Evolutionary conservation across 2,888 invertebrate genomes (phyloP).

Genomic region (Dryocosmus kuriphilus): DNA sequence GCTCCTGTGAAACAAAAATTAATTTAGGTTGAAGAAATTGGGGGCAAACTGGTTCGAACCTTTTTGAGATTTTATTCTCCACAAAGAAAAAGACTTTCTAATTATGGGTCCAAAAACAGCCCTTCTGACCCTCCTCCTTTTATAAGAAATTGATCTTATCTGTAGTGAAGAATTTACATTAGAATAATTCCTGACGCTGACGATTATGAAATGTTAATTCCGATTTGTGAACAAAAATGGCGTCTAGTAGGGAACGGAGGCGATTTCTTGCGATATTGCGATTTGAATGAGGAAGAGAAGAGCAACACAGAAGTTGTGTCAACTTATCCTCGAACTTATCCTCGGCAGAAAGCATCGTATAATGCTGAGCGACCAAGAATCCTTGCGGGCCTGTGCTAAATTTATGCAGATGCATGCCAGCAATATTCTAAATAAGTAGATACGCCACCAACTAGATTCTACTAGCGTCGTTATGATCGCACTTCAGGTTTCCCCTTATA

Average conservation of each 20-base stretch:
- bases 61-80: no score
- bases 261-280: conserved; percentile 31
- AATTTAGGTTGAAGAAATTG: no score
- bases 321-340: conserved; percentile 54
- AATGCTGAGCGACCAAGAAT: conserved; percentile 69
- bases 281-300: conserved; percentile 53
- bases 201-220: not conserved
- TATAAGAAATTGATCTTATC: no score
- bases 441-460: conserved; percentile 60
- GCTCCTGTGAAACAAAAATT: no score
- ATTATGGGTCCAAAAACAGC: no score
- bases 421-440: conserved; percentile 78
- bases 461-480: conserved; percentile 40
- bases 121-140: no score
- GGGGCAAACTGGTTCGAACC: no score
- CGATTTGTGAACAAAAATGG: not conserved
- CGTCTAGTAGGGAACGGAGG: conserved; percentile 1
- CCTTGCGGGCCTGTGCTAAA: conserved; percentile 73
- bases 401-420: conserved; percentile 77
- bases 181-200: not conserved
- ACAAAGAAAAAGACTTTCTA: no score
- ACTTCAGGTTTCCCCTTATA: conserved; percentile 42
- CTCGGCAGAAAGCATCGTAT: conserved; percentile 61
- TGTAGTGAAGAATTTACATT: no score
- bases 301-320: conserved; percentile 61